Percentiles rank a stretch among this genome's conserved stretches.
phyloP scores from a whole-genome alignment of 2,888 invertebrate genomes.

The Macrophya annulata region DNA sequence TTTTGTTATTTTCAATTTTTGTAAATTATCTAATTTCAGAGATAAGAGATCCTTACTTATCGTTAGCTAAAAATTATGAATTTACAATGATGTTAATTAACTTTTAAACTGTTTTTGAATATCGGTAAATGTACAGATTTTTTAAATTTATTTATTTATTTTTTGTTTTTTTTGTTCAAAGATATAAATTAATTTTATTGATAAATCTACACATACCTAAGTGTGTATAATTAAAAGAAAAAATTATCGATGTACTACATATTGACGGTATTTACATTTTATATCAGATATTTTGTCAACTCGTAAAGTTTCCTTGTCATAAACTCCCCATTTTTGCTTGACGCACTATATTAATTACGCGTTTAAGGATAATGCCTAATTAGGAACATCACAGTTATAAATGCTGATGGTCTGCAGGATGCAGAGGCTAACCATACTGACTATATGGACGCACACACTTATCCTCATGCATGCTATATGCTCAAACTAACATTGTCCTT shows the following conservation, averaged over 20 bases:
- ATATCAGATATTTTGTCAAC: background rate
- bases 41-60: background rate
- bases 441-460: background rate
- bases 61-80: background rate
- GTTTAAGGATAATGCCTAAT: slow-evolving; percentile 31
- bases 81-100: background rate
- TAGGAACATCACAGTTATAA: background rate
- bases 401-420: slow-evolving; percentile 25
- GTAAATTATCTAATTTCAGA: background rate
- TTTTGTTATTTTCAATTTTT: background rate
- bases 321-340: background rate
- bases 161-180: background rate
- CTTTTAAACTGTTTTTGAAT: background rate
- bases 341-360: background rate
- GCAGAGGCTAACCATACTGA: slow-evolving; percentile 40
- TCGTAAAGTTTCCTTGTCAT: background rate
- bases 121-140: background rate
- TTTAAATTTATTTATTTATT: too few relatives aligned
- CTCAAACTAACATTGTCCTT: background rate
- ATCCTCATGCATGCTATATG: background rate
- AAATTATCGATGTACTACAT: background rate
- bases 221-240: too few relatives aligned
- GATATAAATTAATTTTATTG: background rate
- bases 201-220: too few relatives aligned
- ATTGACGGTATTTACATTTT: background rate